Conservation (phyloP, 2,113 vertebrate genomes). For the Pelmatolapia mariae region DNA sequence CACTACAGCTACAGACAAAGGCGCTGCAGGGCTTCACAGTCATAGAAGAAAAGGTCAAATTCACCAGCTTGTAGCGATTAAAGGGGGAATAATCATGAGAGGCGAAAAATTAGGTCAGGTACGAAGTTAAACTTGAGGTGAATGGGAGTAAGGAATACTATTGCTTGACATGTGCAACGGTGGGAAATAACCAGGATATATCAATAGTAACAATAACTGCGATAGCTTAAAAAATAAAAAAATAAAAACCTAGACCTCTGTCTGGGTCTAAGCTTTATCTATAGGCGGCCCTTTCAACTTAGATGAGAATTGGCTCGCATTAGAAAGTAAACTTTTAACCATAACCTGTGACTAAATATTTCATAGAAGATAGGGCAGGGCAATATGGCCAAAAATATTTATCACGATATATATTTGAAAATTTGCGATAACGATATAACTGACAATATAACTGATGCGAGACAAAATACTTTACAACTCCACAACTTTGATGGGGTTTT, state of each 20-base stretch:
- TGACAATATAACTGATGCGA: no score
- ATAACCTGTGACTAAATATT: not conserved
- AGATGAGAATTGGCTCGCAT: not conserved
- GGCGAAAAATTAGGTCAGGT: not conserved
- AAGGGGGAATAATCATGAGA: not conserved
- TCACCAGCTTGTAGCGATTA: not conserved
- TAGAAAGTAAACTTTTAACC: not conserved
- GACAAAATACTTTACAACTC: no score
- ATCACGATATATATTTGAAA: not conserved
- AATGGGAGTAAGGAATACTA: not conserved
- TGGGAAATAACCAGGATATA: not conserved
- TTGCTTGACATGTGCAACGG: not conserved
- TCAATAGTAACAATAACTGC: not conserved
- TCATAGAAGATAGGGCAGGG: not conserved
- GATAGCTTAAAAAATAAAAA: not conserved
- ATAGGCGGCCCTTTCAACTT: not conserved
- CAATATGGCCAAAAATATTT: no score
- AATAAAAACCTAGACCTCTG: not conserved
- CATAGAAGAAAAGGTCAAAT: not conserved
- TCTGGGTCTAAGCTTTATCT: not conserved
- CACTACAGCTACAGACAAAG: not conserved
- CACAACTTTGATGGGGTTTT: no score
- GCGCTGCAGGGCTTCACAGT: not conserved
- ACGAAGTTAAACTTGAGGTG: not conserved
- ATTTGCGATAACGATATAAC: not conserved